Evolutionary conservation across 2,113 vertebrate species (phyloP), one percentile per base, ranked within the genome.

Genomic region (Python bivittatus): DNA sequence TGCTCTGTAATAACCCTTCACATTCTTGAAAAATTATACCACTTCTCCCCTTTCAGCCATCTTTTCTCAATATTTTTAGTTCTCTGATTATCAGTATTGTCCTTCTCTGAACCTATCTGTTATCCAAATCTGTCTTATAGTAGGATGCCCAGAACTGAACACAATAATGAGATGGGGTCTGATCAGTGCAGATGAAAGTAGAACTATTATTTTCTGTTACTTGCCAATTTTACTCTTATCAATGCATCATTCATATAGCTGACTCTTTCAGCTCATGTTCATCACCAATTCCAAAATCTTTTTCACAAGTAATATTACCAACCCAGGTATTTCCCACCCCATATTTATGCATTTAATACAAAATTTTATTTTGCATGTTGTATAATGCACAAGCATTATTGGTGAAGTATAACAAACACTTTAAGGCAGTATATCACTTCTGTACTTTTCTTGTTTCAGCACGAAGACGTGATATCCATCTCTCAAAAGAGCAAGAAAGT

Each of bases 401-500:
- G 2, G 33, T 42, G 72, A 79, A 79, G 72, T 61, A 20, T 48
- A 2, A 27, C 0, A 88, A 52, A 57, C 8, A 64, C 72, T n/a
- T 92, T n/a, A 90, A 87, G 15, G 42, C 44, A 29, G 42, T 68
- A 13, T 89, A 1, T 96, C 89, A 94, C 0, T 0, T 83, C 12
- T 2, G 15, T 86, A 0, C 88, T 79, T 72, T 42, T 91, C 58
- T 4, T 93, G 68, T 97, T 97, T 90, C 96, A 99, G 99, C 98
- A 89, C 98, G 98, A 96, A 98, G 99, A 96, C 98, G 99, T 94
- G 99, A 99, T 23, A 97, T 99, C 68, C 99, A 99, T 88, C 95
- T 99, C 94, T 99, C 99, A 4, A 99, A 99, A 97, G 99, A 99
- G 94, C 99, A 99, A 86, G 99, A 99, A 96, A 99, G 99, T 96